Evolutionary conservation across 1,140 invertebrate genomes (phyloP).

Genomic region (Diorhabda sublineata): DNA sequence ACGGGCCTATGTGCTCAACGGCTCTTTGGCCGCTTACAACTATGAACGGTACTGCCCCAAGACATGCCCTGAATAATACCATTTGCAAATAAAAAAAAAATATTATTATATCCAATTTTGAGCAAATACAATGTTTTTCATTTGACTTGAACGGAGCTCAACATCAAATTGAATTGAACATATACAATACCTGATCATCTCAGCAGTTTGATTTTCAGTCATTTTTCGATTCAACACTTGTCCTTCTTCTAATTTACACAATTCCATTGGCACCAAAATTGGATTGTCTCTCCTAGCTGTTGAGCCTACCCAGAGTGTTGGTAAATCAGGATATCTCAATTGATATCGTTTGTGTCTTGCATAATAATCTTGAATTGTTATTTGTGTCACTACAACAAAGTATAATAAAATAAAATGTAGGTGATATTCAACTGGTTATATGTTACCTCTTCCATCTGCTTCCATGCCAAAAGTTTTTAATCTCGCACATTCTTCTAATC

Average conservation of each 20-base stretch:
- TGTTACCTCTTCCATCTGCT: conserved; percentile 24
- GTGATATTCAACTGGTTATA: too few species aligned
- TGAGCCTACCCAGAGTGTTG: conserved; percentile 59
- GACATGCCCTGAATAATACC: too few species aligned
- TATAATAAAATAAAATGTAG: background rate
- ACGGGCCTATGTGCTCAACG: too few species aligned
- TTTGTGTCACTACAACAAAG: conserved; percentile 16
- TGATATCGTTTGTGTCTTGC: conserved; percentile 43
- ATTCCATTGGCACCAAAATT: conserved; percentile 58
- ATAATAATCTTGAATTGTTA: conserved; percentile 55
- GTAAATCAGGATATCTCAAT: conserved; percentile 56
- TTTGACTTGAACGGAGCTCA: too few species aligned
- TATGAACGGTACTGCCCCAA: too few species aligned
- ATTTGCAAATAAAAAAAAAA: too few species aligned
- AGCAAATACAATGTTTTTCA: too few species aligned
- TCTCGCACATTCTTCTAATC: conserved; percentile 43
- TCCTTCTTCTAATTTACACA: conserved; percentile 57
- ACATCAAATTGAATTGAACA: too few species aligned
- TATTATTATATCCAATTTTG: too few species aligned
- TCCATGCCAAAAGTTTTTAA: conserved; percentile 46
- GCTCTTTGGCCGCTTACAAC: too few species aligned
- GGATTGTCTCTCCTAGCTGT: conserved; percentile 42
- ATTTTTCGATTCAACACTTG: conserved; percentile 56
- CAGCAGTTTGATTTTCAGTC: conserved; percentile 55
- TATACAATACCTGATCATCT: conserved; percentile 54